These are phyloP conservation scores for Cephalotes varians DNA, from an alignment of 2,888 invertebrate genomes.

Conservation along the genomic window DNA sequence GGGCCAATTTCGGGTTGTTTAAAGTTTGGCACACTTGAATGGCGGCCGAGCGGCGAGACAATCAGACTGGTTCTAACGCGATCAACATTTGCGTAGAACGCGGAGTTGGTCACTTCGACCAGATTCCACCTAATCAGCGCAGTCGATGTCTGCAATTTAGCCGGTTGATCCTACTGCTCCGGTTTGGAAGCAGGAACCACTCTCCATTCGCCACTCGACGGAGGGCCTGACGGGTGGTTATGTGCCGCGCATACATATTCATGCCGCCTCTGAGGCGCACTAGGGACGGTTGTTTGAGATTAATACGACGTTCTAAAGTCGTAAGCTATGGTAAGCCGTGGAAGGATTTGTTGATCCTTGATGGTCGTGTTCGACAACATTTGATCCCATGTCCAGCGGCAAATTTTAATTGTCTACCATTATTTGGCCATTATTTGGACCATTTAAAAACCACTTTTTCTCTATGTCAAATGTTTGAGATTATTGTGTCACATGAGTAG, in stretches of 20 bases:
- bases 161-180: constrained; percentile 67
- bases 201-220: constrained; percentile 69
- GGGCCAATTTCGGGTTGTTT: constrained; percentile 50
- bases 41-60: constrained; percentile 40
- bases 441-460: neutral
- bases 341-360: constrained; percentile 67
- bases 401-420: constrained; percentile 8
- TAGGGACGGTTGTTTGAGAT: constrained; percentile 73
- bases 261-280: constrained; percentile 68
- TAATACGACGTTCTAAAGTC: constrained; percentile 75
- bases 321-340: constrained; percentile 73
- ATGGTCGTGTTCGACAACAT: constrained; percentile 67
- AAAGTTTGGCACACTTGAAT: constrained; percentile 49
- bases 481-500: neutral
- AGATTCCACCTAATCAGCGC: constrained; percentile 66
- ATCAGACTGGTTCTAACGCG: constrained; percentile 59
- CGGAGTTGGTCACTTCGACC: constrained; percentile 67
- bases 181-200: constrained; percentile 66
- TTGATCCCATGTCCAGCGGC: constrained; percentile 24
- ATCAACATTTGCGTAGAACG: constrained; percentile 66
- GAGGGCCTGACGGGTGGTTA: constrained; percentile 65
- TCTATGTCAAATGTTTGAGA: neutral
- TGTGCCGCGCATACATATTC: constrained; percentile 76
- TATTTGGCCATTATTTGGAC: neutral
- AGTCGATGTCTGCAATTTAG: constrained; percentile 70